Evolutionary conservation across 1,140 invertebrate genomes (phyloP).

Genomic region (Solenopsis fugax): DNA sequence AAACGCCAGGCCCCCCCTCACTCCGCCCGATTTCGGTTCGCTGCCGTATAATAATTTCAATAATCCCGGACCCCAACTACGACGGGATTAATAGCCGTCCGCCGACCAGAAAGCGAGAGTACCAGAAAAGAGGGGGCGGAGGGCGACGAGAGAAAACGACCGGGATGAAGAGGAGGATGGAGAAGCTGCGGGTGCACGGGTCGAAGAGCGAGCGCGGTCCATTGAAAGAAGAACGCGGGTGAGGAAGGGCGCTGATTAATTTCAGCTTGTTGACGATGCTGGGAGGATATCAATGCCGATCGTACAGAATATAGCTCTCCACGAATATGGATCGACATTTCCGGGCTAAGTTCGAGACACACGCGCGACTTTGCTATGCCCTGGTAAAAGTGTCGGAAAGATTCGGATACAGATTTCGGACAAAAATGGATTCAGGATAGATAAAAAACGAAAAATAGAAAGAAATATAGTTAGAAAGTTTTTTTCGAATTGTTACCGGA

Average conservation of each 20-base stretch:
- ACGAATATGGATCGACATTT: background rate
- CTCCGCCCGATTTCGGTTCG: constrained; percentile 75
- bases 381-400: too few relatives aligned
- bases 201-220: constrained; percentile 22
- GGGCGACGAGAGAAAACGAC: constrained; percentile 1
- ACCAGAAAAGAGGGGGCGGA: constrained; percentile 33
- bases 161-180: constrained; percentile 37
- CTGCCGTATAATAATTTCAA: constrained; percentile 81
- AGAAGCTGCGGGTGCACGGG: background rate
- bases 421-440: too few relatives aligned
- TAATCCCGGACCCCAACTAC: constrained; percentile 79
- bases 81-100: constrained; percentile 76
- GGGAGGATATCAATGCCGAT: constrained; percentile 22
- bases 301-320: background rate
- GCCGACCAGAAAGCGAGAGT: constrained; percentile 57
- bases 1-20: constrained; percentile 56
- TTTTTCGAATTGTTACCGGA: too few relatives aligned
- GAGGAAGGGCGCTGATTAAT: constrained; percentile 74
- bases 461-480: too few relatives aligned
- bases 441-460: too few relatives aligned
- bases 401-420: too few relatives aligned
- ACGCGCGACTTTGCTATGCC: background rate
- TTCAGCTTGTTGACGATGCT: constrained; percentile 68
- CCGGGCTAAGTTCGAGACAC: background rate
- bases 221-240: constrained; percentile 70